These are phyloP conservation scores for Paracentrotus lividus DNA, from an alignment of 53 echinoderm and acorn worm genomes.

Conservation along the genomic window DNA sequence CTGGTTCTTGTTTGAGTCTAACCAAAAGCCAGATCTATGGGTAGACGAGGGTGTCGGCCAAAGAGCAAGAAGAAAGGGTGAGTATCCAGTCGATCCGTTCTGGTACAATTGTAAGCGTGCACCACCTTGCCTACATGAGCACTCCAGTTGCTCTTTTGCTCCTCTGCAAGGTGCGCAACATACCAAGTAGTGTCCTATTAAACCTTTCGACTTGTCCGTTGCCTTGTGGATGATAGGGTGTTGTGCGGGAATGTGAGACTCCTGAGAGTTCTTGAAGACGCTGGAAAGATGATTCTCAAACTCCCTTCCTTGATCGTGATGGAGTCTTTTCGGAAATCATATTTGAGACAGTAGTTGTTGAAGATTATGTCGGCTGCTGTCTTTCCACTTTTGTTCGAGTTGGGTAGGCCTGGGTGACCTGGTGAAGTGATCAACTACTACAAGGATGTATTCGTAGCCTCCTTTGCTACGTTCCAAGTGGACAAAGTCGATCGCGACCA, in stretches of 20 bases:
- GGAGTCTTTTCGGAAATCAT: conserved; percentile 70
- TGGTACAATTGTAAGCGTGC: conserved; percentile 58
- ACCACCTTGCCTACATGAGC: conserved; percentile 55
- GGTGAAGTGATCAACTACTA: too few relatives aligned
- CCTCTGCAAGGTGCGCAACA: conserved; percentile 71
- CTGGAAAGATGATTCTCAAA: conserved; percentile 74
- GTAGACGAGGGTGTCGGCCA: not conserved
- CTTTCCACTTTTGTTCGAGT: too few relatives aligned
- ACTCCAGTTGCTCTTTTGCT: conserved; percentile 62
- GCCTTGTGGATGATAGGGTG: too few relatives aligned
- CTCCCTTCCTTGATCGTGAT: conserved; percentile 82
- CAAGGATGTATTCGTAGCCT: too few relatives aligned
- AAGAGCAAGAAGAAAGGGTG: conserved; percentile 48
- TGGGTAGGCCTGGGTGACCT: too few relatives aligned
- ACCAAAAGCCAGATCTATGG: conserved; percentile 42
- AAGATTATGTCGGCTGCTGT: conserved; percentile 55
- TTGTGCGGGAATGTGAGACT: conserved; percentile 36
- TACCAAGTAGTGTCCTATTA: conserved; percentile 73
- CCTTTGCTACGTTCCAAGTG: too few relatives aligned
- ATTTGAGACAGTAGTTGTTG: too few relatives aligned
- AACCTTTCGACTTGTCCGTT: conserved; percentile 76
- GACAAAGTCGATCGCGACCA: too few relatives aligned
- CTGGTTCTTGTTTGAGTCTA: not conserved
- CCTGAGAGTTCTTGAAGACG: conserved; percentile 45
- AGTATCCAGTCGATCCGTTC: conserved; percentile 42